Base-by-base conservation (phyloP, 2,888 invertebrate species). In the Carterocephalus palaemon region DNA sequence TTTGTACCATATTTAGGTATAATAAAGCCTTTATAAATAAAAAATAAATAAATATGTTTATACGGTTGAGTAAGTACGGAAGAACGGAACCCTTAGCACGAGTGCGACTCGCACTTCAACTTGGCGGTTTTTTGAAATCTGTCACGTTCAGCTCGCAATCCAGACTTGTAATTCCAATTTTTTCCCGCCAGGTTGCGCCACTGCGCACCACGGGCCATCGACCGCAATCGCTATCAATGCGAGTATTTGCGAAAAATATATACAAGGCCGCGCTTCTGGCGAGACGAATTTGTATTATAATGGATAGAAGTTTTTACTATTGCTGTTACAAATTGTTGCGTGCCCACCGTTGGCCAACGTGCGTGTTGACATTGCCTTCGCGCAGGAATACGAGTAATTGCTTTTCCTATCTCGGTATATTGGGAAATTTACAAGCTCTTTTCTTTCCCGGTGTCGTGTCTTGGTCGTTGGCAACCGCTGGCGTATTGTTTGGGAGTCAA, bases 201-300 rank as follows among this genome's bases (percentile, higher is more conserved):
- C 24, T 6, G 29, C 45, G 33, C 51, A 67, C 66, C 62, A 66
- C 74, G 72, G 77, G 72, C 70, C 71, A 64, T 59, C 62, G 72
- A 71, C 75, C 74, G 56, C 34, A 33, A 34, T 42, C 41, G 12
- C 26, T 34, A 29, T 34, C 42, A 29, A 36, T 43, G 64, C 58
- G 73, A 75, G 75, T 70, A 61, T 78, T 78, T 71, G 76, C 78
- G 77, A 79, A 80, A 81, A 72, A 67, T 42, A 32, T 32, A 26
- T 17, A 59, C 79, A 83, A 83, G 84, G 84, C 70, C 75, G 55
- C 60, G 65, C 59, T 65, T 68, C 73, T 69, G 70, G 68, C 77
- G 83, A 75, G 70, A 78, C 84, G 75, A 84, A 84, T 84, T 74
- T 74, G 71, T 70, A 70, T 67, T 67, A 77, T 75, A 72, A 71